These are phyloP conservation scores for Spinus pinus DNA, from an alignment of 2,797 vertebrate genomes.

Conservation along the genomic window DNA sequence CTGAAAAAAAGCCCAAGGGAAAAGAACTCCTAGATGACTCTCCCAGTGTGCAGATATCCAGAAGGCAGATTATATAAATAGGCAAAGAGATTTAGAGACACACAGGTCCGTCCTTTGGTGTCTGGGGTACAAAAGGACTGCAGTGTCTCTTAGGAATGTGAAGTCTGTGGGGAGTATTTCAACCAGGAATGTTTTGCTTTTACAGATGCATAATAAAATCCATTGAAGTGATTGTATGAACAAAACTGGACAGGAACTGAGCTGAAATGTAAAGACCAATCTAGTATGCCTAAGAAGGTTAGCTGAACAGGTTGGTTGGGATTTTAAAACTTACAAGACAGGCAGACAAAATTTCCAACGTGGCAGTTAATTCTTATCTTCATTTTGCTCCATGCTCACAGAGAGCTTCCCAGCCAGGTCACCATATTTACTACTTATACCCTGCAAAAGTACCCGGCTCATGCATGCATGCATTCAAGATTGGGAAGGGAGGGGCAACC, in stretches of 20 bases:
- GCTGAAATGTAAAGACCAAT: not conserved
- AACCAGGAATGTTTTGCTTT: not conserved
- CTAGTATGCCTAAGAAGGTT: not conserved
- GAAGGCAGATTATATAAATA: not conserved
- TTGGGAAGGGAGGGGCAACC: not conserved
- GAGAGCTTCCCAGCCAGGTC: not conserved
- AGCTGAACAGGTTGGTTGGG: not conserved
- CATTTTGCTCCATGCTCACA: not conserved
- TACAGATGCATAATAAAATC: not conserved
- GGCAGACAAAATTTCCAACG: not conserved
- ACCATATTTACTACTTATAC: not conserved
- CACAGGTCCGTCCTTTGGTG: not conserved
- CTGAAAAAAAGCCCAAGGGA: not conserved
- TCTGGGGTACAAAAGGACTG: not conserved
- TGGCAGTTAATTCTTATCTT: not conserved
- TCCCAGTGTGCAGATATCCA: not conserved
- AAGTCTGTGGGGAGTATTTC: not conserved
- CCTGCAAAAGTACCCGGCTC: not conserved
- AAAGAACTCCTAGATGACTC: not conserved
- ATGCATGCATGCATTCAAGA: rapidly evolving
- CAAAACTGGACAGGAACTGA: not conserved
- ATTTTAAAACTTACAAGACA: not conserved
- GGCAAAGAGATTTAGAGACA: not conserved
- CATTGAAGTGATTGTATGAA: not conserved
- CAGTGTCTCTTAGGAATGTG: not conserved